These are phyloP conservation scores for Dinocampus coccinellae DNA, from an alignment of 2,888 invertebrate species.

Conservation along the genomic window DNA sequence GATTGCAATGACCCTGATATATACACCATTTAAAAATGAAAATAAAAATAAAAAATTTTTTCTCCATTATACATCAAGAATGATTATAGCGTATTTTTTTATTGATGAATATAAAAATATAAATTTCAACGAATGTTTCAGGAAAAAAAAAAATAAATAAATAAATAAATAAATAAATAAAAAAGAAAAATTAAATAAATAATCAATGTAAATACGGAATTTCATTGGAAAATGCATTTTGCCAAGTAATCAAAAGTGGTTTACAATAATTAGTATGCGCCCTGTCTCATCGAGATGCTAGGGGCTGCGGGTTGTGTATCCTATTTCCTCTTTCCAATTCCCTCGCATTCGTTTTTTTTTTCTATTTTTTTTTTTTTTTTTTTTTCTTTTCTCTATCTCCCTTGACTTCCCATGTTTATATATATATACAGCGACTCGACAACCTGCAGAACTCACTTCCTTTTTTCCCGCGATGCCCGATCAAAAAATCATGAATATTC, in stretches of 20 bases:
- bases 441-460: slow-evolving; percentile 63
- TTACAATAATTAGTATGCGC: slow-evolving; percentile 61
- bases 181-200: background rate
- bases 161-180: background rate
- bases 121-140: too few relatives aligned
- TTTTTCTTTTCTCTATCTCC: background rate
- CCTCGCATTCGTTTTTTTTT: background rate
- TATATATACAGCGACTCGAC: slow-evolving; percentile 45
- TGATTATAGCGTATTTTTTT: too few relatives aligned
- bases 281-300: slow-evolving; percentile 56
- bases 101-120: too few relatives aligned
- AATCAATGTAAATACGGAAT: background rate
- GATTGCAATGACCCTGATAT: slow-evolving; percentile 9
- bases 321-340: slow-evolving; percentile 42
- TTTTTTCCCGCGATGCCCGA: slow-evolving; percentile 66
- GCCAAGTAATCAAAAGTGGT: background rate
- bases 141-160: background rate
- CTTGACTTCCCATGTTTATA: slow-evolving; percentile 20
- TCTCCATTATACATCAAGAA: too few relatives aligned
- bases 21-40: background rate
- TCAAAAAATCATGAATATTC: slow-evolving; percentile 67
- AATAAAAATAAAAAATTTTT: background rate
- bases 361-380: background rate
- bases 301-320: slow-evolving; percentile 54
- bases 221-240: background rate